Evolutionary conservation across 2,113 vertebrate species (phyloP).

Genomic region (Chlamydotis undulata): DNA sequence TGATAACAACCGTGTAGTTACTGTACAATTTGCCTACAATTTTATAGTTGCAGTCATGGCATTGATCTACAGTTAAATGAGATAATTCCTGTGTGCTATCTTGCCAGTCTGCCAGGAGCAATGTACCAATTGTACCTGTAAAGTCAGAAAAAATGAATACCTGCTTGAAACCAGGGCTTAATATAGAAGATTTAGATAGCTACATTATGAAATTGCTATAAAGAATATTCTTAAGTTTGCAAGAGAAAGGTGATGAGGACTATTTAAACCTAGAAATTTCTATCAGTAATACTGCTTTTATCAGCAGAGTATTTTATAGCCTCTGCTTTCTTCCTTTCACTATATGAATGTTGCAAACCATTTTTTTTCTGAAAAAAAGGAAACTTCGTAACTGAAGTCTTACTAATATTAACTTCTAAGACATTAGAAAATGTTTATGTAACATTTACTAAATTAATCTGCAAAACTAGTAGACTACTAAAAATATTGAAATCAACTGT

Average conservation of each 20-base stretch:
- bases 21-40: conserved; percentile 53
- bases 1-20: conserved; percentile 59
- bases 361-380: not conserved
- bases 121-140: conserved; percentile 17
- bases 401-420: not conserved
- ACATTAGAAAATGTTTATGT: not conserved
- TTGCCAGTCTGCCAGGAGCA: conserved; percentile 36
- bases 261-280: not conserved
- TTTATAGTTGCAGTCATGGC: conserved; percentile 46
- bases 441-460: not conserved
- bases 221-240: conserved; percentile 47
- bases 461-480: not conserved
- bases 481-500: not conserved
- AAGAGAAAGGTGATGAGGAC: not conserved
- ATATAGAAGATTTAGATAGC: conserved; percentile 31
- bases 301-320: not conserved
- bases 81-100: conserved; percentile 41
- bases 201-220: not conserved
- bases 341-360: not conserved
- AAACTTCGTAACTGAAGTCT: not conserved
- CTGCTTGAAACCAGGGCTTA: conserved; percentile 33
- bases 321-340: not conserved
- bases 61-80: conserved; percentile 67
- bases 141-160: conserved; percentile 28
- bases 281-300: not conserved